Base-by-base conservation (phyloP, 2,888 invertebrate species). In the Dinocampus coccinellae region DNA sequence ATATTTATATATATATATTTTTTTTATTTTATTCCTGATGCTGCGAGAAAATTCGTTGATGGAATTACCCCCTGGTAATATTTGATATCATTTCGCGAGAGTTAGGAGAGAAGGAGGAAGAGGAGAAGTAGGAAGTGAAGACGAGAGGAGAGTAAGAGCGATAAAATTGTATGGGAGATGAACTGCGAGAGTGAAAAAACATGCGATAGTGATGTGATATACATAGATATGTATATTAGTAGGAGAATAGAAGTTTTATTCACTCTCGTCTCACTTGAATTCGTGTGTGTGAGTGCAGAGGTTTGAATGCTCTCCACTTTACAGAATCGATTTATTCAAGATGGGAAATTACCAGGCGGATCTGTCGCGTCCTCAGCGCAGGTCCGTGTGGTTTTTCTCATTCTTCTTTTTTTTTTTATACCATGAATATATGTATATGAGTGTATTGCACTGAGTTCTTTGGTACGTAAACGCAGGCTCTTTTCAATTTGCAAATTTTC, bases 401-500 rank as follows among this genome's bases (percentile, higher is more conserved):
- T 53, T 67, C 66, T 60, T 61, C 34, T 36, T 39, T 60, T 61
- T 52, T 26, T 58, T 29, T 66, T 22, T 66, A 39, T 57, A 55
- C 53, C 24, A 61, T 42, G 24, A 11, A 42, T 26, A 34, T 36
- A 61, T 62, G 42, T 57, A 57, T 39, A 52, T 65, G 55, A 36
- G 34, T 55, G 63, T 63, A 47, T 69, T 33, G 53, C 29, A 52
- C 61, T 53, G 53, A 62, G 62, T 67, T n/a, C 52, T 29, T 53
- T 11, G 26, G 57, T 36, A 36, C 63, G 62, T 26, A 65, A n/a
- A n/a, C n/a, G 65, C 33, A 60, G 2, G 60, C 58, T 64, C 70
- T 73, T 73, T 69, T 71, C 71, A 70, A 73, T 74, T 74, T 76
- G 71, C 71, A 74, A 76, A 74, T 73, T 57, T 64, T 69, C 67